These are phyloP conservation scores for Aegithalos caudatus DNA, from an alignment of 2,113 vertebrate species.

Conservation along the genomic window DNA sequence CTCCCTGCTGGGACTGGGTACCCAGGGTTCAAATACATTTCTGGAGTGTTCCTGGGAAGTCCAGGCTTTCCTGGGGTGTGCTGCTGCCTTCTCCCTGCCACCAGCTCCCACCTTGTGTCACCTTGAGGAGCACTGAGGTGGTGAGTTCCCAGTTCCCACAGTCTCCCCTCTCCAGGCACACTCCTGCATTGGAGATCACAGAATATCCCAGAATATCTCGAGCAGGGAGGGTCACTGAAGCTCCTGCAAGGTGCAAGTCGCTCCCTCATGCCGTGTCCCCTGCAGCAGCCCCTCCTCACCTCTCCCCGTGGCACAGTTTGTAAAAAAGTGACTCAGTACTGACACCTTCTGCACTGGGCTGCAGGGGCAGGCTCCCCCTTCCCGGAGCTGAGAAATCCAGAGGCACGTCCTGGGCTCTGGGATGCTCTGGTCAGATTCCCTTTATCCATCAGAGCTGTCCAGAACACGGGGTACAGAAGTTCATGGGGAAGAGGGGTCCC, in stretches of 20 bases:
- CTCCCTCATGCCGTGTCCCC: background rate
- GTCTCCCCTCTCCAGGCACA: background rate
- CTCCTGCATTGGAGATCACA: background rate
- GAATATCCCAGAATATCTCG: background rate
- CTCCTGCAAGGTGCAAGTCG: background rate
- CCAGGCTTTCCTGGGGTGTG: background rate
- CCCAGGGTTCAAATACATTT: accelerated
- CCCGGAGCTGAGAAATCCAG: background rate
- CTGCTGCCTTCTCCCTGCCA: background rate
- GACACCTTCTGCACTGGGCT: background rate
- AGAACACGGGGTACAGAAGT: background rate
- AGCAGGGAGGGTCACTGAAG: background rate
- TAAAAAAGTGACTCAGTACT: background rate
- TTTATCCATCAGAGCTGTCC: background rate
- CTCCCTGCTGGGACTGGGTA: background rate
- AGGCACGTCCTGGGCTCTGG: background rate
- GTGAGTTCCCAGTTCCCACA: background rate
- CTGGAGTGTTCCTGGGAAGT: background rate
- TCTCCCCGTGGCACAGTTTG: background rate
- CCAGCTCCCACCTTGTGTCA: background rate
- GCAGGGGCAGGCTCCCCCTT: background rate
- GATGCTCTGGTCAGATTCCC: background rate
- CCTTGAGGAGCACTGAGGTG: accelerated
- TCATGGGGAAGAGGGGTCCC: background rate
- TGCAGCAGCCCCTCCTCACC: background rate